Evolutionary conservation across 2,888 invertebrate species (phyloP).

Genomic region (Diabrotica balteata): DNA sequence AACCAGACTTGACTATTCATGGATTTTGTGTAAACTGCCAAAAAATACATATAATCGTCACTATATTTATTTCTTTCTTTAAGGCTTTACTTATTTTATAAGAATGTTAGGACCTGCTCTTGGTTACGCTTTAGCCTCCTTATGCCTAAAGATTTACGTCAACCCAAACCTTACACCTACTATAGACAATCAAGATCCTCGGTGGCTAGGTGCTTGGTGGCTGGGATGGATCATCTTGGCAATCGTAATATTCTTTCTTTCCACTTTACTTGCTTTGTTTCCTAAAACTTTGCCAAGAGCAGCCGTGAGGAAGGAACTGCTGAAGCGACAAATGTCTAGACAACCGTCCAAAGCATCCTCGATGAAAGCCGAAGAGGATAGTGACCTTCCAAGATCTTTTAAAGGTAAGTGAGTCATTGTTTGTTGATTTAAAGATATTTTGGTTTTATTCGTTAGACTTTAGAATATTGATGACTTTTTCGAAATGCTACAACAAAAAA

Average conservation of each 20-base stretch:
- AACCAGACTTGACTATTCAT: too few relatives aligned
- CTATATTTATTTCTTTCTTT: conserved; percentile 40
- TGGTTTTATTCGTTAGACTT: too few relatives aligned
- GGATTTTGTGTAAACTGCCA: too few relatives aligned
- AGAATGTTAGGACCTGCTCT: conserved; percentile 74
- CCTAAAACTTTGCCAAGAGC: conserved; percentile 74
- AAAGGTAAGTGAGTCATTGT: conserved; percentile 43
- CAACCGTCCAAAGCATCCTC: conserved; percentile 33
- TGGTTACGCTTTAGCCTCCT: conserved; percentile 71
- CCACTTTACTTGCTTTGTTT: conserved; percentile 70
- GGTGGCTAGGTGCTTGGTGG: conserved; percentile 89
- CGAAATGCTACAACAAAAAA: too few relatives aligned
- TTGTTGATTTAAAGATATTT: too few relatives aligned
- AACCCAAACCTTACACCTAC: conserved; percentile 70
- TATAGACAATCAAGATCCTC: conserved; percentile 71
- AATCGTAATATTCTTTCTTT: conserved; percentile 65
- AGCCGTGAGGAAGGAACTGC: conserved; percentile 63
- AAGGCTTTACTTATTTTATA: conserved; percentile 72
- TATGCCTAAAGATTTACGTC: conserved; percentile 71
- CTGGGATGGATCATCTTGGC: conserved; percentile 74
- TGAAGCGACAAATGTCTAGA: conserved; percentile 42
- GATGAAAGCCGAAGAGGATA: conserved; percentile 43
- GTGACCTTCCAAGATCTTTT: conserved; percentile 59
- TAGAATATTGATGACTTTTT: too few relatives aligned
- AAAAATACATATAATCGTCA: too few relatives aligned